Percentiles rank a stretch among this genome's conserved stretches.
Conservation (phyloP, 2,113 vertebrate species). For the Sceloporus tristichus region DNA sequence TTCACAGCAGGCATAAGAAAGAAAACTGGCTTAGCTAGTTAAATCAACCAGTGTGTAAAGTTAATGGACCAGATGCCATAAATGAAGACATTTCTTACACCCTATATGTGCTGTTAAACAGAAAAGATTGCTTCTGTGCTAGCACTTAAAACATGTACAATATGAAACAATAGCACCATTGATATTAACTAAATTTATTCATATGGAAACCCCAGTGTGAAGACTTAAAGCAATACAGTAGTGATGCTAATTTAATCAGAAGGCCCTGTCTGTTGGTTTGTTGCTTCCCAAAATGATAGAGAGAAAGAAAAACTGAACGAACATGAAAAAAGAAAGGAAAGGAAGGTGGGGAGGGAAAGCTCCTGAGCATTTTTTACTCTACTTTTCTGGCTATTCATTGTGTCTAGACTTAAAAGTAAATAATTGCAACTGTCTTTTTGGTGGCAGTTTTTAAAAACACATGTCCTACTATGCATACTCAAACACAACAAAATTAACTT, state of each 20-base stretch:
- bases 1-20: constrained; percentile 9
- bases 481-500: neutral
- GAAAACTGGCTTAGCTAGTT: constrained; percentile 18
- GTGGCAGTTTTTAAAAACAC: neutral
- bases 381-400: neutral
- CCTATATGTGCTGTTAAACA: constrained; percentile 62
- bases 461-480: neutral
- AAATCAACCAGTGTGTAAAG: constrained; percentile 37
- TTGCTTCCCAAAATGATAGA: neutral
- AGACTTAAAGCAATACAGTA: constrained; percentile 52
- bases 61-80: constrained; percentile 53
- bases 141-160: constrained; percentile 67
- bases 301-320: neutral
- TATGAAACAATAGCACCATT: constrained; percentile 52
- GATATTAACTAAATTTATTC: constrained; percentile 68
- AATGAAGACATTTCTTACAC: constrained; percentile 64
- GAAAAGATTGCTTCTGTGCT: constrained; percentile 67
- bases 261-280: neutral
- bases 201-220: constrained; percentile 38
- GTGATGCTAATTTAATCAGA: constrained; percentile 20
- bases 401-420: neutral
- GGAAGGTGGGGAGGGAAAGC: too few species aligned
- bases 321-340: neutral
- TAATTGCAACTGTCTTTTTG: neutral
- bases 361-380: neutral